Evolutionary conservation across 2,113 vertebrate species (phyloP).

Genomic region (Onychorhynchus coronatus): DNA sequence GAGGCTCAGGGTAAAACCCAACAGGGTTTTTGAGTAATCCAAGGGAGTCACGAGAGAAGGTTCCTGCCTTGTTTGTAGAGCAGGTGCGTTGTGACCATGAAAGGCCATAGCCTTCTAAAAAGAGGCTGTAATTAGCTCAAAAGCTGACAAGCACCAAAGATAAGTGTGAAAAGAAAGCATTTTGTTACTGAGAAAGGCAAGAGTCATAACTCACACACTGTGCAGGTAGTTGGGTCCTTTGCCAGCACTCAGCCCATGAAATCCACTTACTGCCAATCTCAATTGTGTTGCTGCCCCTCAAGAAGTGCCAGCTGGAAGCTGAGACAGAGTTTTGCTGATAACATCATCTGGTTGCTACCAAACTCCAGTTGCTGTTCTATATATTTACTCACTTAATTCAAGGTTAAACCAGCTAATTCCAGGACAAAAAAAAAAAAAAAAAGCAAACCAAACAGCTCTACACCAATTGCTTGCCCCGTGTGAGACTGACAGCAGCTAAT

Average conservation of each 20-base stretch:
- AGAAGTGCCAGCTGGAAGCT: constrained; percentile 1
- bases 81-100: not conserved
- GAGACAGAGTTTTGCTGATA: not conserved
- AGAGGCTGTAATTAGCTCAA: not conserved
- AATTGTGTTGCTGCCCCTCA: not conserved
- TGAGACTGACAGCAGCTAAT: not conserved
- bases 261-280: not conserved
- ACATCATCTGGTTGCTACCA: not conserved
- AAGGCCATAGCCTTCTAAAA: not conserved
- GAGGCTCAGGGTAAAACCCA: not conserved
- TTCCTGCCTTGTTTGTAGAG: not conserved
- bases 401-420: not conserved
- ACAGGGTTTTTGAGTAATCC: not conserved
- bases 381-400: not conserved
- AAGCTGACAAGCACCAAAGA: not conserved
- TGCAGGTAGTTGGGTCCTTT: not conserved
- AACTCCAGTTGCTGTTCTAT: not conserved
- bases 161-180: not conserved
- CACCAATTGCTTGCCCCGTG: not conserved
- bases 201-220: not conserved
- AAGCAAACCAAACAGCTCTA: not conserved
- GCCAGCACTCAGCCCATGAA: not conserved
- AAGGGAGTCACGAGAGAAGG: not conserved
- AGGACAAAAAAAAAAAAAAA: not conserved
- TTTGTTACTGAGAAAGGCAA: not conserved